Base-by-base conservation (phyloP, 2,797 vertebrate species). In the Columba guinea region DNA sequence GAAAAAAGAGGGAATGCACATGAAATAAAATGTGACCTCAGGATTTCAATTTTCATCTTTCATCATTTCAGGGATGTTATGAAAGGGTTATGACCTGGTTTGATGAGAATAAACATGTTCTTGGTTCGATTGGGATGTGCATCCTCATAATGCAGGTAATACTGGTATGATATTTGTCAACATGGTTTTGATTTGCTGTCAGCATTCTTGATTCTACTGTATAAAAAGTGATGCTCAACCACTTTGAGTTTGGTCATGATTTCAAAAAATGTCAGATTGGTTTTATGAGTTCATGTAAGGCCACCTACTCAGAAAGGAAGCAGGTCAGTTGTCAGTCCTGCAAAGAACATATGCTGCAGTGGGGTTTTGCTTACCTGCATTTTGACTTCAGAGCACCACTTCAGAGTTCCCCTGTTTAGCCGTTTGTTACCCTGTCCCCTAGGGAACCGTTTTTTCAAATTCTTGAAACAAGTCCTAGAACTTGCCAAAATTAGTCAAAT, bases 81-180 rank as follows among this genome's bases (percentile, higher is more conserved):
- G 99, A 99, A 90, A 99, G 98, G 96, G 98, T 99, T 95, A 99
- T 99, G 96, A 98, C 98, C 88, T 99, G 99, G 99, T 98, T 99
- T 74, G 99, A 99, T 80, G 98, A 99, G 79, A 99, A 99, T 90
- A 99, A 99, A 94, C 99, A 99, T 28, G 98, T 99, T 92, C 98
- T 99, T 8, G 99, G 99, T 93, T 99, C 98, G 0, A 98, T 99
- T 68, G 99, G 98, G 90, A 99, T 99, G 99, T 99, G 99, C 94
- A 96, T 99, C 96, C 98, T 99, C 94, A 98, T 99, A 62, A 98
- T 99, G 96, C 99, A 99, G 99, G 99, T 99, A 98, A 96, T 93
- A 52, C 22, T 24, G 4, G 30, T 62, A 27, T 35, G 46, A 53
- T 51, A 32, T 68, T 67, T 86, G 52, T 75, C 60, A 48, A 26